These are phyloP conservation scores for Nesoenas mayeri DNA, from an alignment of 2,113 vertebrate genomes.

Conservation along the genomic window DNA sequence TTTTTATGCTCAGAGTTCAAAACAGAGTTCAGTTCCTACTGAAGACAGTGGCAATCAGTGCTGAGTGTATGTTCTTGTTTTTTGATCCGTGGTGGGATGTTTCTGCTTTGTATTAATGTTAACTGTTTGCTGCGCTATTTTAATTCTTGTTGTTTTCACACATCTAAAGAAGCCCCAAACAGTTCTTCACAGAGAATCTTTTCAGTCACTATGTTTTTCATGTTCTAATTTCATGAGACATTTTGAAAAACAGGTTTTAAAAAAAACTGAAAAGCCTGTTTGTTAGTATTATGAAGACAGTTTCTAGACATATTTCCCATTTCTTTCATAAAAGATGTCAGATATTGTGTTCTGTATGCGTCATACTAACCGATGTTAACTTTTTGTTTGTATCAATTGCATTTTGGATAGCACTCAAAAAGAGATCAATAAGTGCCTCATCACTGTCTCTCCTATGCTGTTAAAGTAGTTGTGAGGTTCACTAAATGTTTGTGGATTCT, in stretches of 20 bases:
- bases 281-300: not conserved
- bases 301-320: not conserved
- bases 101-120: not conserved
- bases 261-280: not conserved
- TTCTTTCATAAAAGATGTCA: not conserved
- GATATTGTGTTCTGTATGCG: not conserved
- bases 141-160: not conserved
- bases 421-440: not conserved
- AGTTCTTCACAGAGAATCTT: not conserved
- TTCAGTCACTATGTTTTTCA: not conserved
- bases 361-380: not conserved
- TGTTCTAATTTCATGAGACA: not conserved
- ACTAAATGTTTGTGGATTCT: not conserved
- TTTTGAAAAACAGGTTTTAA: not conserved
- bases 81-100: not conserved
- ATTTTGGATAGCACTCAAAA: not conserved
- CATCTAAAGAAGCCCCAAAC: not conserved
- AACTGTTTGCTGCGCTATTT: not conserved
- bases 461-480: not conserved
- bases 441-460: not conserved
- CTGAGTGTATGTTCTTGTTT: rapidly evolving
- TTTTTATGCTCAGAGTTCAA: not conserved
- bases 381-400: not conserved
- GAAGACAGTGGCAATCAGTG: not conserved
- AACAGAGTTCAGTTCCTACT: not conserved